These are phyloP conservation scores for Eupithecia subumbrata DNA, from an alignment of 2,888 invertebrate genomes.

Conservation along the genomic window DNA sequence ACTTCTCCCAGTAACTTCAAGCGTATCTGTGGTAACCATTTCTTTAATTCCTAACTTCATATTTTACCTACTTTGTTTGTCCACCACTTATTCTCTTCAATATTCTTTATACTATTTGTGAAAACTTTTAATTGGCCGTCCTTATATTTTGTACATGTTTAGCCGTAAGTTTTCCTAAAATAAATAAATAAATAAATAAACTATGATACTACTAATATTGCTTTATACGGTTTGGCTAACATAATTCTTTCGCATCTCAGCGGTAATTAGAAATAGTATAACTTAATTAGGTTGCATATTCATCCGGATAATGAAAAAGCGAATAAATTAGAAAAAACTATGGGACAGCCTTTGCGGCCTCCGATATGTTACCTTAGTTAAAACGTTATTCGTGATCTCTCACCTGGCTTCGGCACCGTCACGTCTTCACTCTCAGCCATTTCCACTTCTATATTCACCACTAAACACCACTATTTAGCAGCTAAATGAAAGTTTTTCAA, in stretches of 20 bases:
- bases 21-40: too few relatives aligned
- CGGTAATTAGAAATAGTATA: neutral
- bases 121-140: too few relatives aligned
- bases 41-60: too few relatives aligned
- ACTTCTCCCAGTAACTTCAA: too few relatives aligned
- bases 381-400: neutral
- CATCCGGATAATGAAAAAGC: neutral
- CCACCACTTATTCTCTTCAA: too few relatives aligned
- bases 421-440: neutral
- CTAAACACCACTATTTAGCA: conserved; percentile 1
- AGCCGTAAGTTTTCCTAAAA: too few relatives aligned
- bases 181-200: too few relatives aligned
- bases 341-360: neutral
- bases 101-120: too few relatives aligned
- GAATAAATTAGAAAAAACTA: neutral
- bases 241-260: neutral
- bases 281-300: neutral
- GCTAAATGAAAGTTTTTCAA: neutral
- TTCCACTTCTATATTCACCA: neutral
- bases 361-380: neutral
- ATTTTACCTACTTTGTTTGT: too few relatives aligned
- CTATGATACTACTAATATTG: too few relatives aligned
- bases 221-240: too few relatives aligned
- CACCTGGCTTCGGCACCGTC: conserved; percentile 1
- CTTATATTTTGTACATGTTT: too few relatives aligned